Conservation (phyloP, 2,797 vertebrate species). For the Sibirionetta formosa region DNA sequence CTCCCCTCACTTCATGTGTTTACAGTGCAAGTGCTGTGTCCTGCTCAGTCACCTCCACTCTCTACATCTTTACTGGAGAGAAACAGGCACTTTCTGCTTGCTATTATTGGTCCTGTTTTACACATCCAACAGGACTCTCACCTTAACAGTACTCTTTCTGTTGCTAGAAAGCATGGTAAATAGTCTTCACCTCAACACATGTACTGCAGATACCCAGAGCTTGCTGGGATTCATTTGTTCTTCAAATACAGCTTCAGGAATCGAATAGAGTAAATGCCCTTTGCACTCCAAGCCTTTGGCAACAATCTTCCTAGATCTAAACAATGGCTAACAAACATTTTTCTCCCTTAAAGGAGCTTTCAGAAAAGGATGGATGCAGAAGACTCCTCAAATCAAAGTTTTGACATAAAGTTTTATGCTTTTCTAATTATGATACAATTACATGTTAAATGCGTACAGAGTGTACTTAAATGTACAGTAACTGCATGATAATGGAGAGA, state of each 20-base stretch:
- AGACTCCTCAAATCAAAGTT: not conserved
- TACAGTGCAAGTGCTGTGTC: not conserved
- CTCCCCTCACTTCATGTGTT: not conserved
- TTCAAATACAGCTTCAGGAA: not conserved
- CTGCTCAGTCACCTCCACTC: not conserved
- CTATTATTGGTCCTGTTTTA: not conserved
- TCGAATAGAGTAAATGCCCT: not conserved
- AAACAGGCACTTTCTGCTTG: not conserved
- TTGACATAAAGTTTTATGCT: not conserved
- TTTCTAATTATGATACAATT: constrained; percentile 8
- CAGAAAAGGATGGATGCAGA: not conserved
- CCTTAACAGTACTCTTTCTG: not conserved
- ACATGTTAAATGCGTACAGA: not conserved
- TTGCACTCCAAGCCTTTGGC: not conserved
- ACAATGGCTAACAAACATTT: not conserved
- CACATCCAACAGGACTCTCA: not conserved
- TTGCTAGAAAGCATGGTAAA: not conserved
- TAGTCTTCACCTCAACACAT: not conserved
- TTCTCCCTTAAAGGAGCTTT: not conserved
- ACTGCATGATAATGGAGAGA: not conserved
- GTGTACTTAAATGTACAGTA: not conserved
- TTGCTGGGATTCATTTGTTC: not conserved
- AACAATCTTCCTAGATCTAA: not conserved
- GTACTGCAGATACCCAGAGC: not conserved
- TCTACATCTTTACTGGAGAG: not conserved